Conservation (phyloP, 53 echinoderm and acorn worm genomes). For the Echinometra lucunter region DNA sequence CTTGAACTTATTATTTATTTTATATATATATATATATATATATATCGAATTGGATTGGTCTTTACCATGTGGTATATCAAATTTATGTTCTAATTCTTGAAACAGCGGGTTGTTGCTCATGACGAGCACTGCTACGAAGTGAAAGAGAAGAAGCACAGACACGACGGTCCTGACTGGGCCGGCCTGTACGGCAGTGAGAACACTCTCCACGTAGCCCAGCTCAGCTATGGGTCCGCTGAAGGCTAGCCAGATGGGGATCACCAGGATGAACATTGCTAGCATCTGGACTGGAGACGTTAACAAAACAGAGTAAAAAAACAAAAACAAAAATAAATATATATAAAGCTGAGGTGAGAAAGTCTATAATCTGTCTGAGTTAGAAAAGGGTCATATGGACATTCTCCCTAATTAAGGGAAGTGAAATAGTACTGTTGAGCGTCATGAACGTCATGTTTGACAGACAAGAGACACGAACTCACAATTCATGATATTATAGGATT, state of each 20-base stretch:
- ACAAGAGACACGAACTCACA: too few species aligned
- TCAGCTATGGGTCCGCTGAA: conserved; percentile 49
- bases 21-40: too few species aligned
- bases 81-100: conserved; percentile 73
- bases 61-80: conserved; percentile 69
- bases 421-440: too few species aligned
- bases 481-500: too few species aligned
- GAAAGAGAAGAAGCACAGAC: conserved; percentile 67
- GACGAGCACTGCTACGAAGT: conserved; percentile 59
- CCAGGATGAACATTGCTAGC: neutral
- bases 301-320: neutral
- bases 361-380: too few species aligned
- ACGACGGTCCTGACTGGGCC: conserved; percentile 63
- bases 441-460: too few species aligned
- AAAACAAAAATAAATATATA: too few species aligned
- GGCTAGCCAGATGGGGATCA: conserved; percentile 64
- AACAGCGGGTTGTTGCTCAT: conserved; percentile 73
- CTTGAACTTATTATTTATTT: too few species aligned
- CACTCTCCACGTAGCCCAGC: conserved; percentile 63
- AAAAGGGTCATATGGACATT: too few species aligned
- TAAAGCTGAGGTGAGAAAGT: too few species aligned
- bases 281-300: conserved; percentile 56
- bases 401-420: too few species aligned
- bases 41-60: too few species aligned
- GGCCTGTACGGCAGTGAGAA: conserved; percentile 60